Evolutionary conservation across 2,888 invertebrate genomes (phyloP).

Genomic region (Corbicula japonica): DNA sequence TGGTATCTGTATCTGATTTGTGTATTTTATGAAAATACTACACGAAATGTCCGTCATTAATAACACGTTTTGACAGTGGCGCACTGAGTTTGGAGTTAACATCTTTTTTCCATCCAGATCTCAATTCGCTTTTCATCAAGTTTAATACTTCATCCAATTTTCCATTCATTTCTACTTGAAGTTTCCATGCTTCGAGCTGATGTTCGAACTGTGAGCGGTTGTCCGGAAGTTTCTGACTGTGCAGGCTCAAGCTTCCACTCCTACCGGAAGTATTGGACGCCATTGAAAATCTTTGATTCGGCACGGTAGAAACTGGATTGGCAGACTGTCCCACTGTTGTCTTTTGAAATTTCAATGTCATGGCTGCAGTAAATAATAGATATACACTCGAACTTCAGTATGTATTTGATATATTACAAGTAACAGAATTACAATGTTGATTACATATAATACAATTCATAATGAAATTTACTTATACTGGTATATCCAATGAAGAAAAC

Average conservation of each 20-base stretch:
- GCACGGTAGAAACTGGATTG: neutral
- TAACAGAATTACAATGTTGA: neutral
- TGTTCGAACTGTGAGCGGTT: constrained; percentile 17
- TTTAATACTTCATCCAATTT: constrained; percentile 1
- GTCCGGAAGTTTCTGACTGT: constrained; percentile 15
- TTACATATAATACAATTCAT: neutral
- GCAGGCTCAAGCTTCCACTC: constrained; percentile 6
- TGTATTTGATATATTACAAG: neutral
- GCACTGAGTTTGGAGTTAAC: neutral
- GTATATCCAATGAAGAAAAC: no score
- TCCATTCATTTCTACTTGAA: constrained; percentile 13
- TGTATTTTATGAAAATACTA: no score
- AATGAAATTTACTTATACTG: neutral
- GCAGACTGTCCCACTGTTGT: constrained; percentile 3
- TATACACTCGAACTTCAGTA: neutral
- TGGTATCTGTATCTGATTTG: no score
- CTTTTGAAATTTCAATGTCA: neutral
- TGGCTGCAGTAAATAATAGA: neutral
- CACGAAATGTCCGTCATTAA: neutral
- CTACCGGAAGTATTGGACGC: constrained; percentile 12
- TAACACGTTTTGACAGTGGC: neutral
- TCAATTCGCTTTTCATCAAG: neutral
- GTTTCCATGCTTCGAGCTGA: constrained; percentile 11
- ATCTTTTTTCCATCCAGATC: neutral
- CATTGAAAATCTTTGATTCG: constrained; percentile 7